A percentile compares a stretch with the other conserved stretches of the same genome.
Conservation (phyloP, 2,797 vertebrate genomes). For the Taenioides sp. region DNA sequence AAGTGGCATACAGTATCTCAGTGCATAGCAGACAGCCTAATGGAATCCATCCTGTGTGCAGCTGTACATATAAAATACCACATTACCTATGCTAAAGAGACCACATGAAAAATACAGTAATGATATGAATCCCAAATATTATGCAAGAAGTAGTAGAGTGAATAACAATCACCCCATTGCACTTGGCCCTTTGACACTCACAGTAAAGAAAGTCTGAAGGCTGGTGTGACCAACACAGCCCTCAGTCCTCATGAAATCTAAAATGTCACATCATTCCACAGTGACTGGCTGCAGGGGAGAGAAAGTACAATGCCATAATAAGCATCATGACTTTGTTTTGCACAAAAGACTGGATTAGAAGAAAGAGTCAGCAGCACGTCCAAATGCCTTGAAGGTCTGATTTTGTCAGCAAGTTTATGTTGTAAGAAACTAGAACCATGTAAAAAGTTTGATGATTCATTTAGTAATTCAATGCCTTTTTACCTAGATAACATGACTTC, state of each 20-base stretch:
- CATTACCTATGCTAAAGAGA: slow-evolving; percentile 28
- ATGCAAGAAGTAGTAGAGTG: slow-evolving; percentile 20
- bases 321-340: slow-evolving; percentile 29
- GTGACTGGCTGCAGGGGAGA: background rate
- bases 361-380: background rate
- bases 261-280: slow-evolving; percentile 38
- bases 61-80: slow-evolving; percentile 27
- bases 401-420: no score
- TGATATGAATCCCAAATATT: slow-evolving; percentile 33
- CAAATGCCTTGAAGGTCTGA: background rate
- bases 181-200: slow-evolving; percentile 29
- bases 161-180: slow-evolving; percentile 34
- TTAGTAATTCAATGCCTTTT: background rate
- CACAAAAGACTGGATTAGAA: slow-evolving; percentile 7
- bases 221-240: slow-evolving; percentile 16
- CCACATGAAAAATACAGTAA: slow-evolving; percentile 28
- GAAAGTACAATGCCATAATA: slow-evolving; percentile 17
- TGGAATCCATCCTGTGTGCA: slow-evolving; percentile 13
- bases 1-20: background rate
- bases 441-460: background rate
- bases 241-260: slow-evolving; percentile 19
- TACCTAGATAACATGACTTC: no score
- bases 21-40: slow-evolving; percentile 3
- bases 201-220: slow-evolving; percentile 1
- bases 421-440: background rate